Evolutionary conservation across 2,113 vertebrate species (phyloP), one percentile per base, ranked within the genome.

Genomic region (Phalacrocorax pelagicus): DNA sequence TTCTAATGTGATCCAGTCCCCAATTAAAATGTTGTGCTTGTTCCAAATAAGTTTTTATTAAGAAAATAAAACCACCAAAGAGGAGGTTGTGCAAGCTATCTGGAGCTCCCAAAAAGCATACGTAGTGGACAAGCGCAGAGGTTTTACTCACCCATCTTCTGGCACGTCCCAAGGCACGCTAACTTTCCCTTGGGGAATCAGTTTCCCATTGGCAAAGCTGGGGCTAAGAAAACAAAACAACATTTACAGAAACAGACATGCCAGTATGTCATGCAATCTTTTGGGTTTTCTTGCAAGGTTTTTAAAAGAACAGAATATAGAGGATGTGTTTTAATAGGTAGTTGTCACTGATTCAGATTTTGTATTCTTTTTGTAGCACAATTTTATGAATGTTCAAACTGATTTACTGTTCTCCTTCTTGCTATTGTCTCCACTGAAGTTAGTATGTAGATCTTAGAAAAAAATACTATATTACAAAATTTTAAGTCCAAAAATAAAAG

Each of bases 51-150:
- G 44, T 57, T 94, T 88, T 92, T 92, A 86, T 85, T 91, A 80
- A 89, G 81, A 91, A 91, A 95, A 94, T 65, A 84, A 94, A 95
- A 89, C 70, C 65, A 69, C 78, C 6, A 12, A 75, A 79, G 38
- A 46, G 58, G 61, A 91, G 78, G 58, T 94, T 97, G 78, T 95
- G 95, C 94, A 97, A 97, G 86, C 54, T 92, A 49, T 87, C 61
- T 91, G 65, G 34, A 75, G 78, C 54, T 92, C 44, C 91, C 58
- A 83, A 88, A 72, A 22, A 92, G 58, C 84, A 54, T 30, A 73
- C 2, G 0, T 29, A 70, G 92, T 46, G 77, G 49, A 84, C 83
- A 82, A 84, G 63, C 4, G 0, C 34, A 91, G 81, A 63, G 66
- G 54, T 85, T 97, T 96, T 92, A 95, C 65, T 96, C 83, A 84